These are phyloP conservation scores for Mesitornis unicolor DNA, from an alignment of 2,113 vertebrate species.

Conservation along the genomic window DNA sequence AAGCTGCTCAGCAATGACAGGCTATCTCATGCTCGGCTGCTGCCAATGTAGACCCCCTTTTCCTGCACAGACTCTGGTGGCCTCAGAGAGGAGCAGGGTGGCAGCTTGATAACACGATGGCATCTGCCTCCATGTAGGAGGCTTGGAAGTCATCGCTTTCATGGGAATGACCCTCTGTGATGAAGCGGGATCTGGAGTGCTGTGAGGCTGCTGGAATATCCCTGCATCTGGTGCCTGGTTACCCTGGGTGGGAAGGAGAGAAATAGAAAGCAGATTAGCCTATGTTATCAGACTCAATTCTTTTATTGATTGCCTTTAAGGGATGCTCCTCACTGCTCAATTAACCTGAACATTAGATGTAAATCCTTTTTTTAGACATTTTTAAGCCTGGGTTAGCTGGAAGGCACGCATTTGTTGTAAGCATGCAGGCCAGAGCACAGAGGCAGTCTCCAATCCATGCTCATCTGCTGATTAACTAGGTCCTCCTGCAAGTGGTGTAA, in stretches of 20 bases:
- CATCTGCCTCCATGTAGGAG: accelerated
- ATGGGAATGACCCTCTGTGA: background rate
- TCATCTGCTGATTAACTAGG: background rate
- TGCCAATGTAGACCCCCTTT: background rate
- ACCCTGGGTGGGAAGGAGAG: background rate
- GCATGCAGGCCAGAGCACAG: background rate
- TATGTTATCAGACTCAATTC: background rate
- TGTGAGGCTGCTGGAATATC: background rate
- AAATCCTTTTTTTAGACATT: background rate
- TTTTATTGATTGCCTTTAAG: constrained; percentile 9
- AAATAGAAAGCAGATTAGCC: background rate
- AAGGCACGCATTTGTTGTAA: background rate
- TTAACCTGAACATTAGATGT: background rate
- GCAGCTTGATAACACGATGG: background rate
- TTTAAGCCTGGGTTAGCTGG: background rate
- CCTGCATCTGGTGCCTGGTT: background rate
- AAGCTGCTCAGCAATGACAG: background rate
- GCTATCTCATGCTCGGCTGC: background rate
- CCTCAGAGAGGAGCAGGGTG: background rate
- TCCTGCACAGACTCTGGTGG: background rate
- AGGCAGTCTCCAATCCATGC: background rate
- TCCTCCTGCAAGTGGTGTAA: background rate
- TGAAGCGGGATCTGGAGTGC: background rate
- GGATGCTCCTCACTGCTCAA: background rate
- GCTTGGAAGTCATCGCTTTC: background rate